Evolutionary conservation across 1,140 invertebrate species (phyloP), one percentile per base, ranked within the genome.

Genomic region (Eciton burchellii): DNA sequence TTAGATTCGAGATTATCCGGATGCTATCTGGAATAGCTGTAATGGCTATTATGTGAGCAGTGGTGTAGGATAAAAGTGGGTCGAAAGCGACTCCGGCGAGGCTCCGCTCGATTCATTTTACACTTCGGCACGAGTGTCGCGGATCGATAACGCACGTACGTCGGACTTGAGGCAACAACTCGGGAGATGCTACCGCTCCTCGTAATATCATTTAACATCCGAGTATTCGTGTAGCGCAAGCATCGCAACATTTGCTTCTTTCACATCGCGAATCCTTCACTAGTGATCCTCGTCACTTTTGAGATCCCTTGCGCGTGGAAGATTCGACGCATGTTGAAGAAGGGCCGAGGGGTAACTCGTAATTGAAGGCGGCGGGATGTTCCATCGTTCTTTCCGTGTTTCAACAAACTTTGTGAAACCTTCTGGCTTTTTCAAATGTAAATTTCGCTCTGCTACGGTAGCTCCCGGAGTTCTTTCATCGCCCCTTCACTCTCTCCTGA

Each of bases 1-100:
- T n/a, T n/a, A n/a, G n/a, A n/a, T n/a, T n/a, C n/a, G n/a, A n/a
- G n/a, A n/a, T n/a, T n/a, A n/a, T n/a, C n/a, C n/a, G n/a, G n/a
- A n/a, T n/a, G n/a, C n/a, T n/a, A n/a, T n/a, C n/a, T 56, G 21
- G 26, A 24, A 19, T 35, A 56, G 74, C n/a, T 19, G 19, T 29
- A 57, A 79, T 68, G 63, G 70, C 68, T 79, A 79, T 79, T 70
- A 68, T 29, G 68, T 70, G 56, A 76, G 16, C 66, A 77, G 52
- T 24, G 16, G 35, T n/a, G n/a, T n/a, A n/a, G n/a, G 41, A 47
- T 21, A 79, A 68, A 79, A 79, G 63, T 79, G 29, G 74, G 49
- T 79, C 49, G 63, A 68, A 68, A 79, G 65, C 24, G 35, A 41
- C 14, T 16, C 24, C 16, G 54, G 21, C n/a, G 14, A 35, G 26